Conservation (phyloP, 2,888 invertebrate genomes). For the Lamproptera curius region DNA sequence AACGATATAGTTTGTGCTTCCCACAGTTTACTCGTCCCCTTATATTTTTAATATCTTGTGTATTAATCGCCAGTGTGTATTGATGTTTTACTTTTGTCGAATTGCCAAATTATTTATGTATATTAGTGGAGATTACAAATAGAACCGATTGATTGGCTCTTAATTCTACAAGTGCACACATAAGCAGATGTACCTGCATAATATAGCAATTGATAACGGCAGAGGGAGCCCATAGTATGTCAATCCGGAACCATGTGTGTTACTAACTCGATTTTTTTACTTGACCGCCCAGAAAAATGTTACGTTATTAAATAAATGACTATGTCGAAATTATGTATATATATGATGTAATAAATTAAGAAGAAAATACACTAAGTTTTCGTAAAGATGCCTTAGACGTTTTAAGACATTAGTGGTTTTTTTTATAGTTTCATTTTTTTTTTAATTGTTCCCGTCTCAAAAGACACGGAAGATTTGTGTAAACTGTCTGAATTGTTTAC, state of each 20-base stretch:
- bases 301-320: slow-evolving; percentile 64
- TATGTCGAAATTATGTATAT: slow-evolving; percentile 76
- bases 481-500: slow-evolving; percentile 6
- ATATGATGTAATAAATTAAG: slow-evolving; percentile 75
- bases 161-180: slow-evolving; percentile 38
- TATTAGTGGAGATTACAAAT: slow-evolving; percentile 29
- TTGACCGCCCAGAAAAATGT: slow-evolving; percentile 65
- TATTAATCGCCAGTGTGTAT: slow-evolving; percentile 28
- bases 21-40: background rate
- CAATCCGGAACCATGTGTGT: slow-evolving; percentile 43
- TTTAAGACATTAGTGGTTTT: slow-evolving; percentile 53
- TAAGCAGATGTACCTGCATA: slow-evolving; percentile 44
- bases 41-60: too few species aligned
- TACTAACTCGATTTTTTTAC: slow-evolving; percentile 54
- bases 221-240: slow-evolving; percentile 43
- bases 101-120: slow-evolving; percentile 56
- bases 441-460: slow-evolving; percentile 22
- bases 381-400: slow-evolving; percentile 71
- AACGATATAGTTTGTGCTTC: background rate
- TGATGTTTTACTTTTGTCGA: slow-evolving; percentile 59
- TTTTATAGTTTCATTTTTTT: slow-evolving; percentile 13
- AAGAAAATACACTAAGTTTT: slow-evolving; percentile 72
- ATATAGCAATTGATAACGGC: slow-evolving; percentile 48
- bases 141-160: slow-evolving; percentile 11
- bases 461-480: too few species aligned